These are phyloP conservation scores for Protophormia terraenovae DNA, from an alignment of 2,888 invertebrate genomes.

Conservation along the genomic window DNA sequence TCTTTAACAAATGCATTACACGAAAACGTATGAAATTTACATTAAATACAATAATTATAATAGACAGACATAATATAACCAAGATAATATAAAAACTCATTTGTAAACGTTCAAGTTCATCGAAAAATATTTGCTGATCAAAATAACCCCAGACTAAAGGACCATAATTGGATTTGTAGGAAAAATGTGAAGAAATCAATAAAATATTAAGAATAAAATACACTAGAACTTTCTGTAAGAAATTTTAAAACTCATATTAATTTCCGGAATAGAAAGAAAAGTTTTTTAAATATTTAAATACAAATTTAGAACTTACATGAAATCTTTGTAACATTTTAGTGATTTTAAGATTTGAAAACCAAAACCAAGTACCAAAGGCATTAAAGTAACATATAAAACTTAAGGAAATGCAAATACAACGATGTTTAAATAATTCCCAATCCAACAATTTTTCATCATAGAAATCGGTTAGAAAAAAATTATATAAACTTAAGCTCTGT, in stretches of 20 bases:
- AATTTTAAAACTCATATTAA: too few species aligned
- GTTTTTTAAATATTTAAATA: not conserved
- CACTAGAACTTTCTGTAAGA: constrained; percentile 47
- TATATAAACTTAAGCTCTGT: constrained; percentile 35
- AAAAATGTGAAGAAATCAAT: constrained; percentile 28
- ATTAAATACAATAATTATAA: constrained; percentile 29
- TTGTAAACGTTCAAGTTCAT: constrained; percentile 40
- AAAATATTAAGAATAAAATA: constrained; percentile 28
- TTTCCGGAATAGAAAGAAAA: too few species aligned
- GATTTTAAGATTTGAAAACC: constrained; percentile 58
- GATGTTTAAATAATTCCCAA: constrained; percentile 47
- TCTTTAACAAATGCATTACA: constrained; percentile 15
- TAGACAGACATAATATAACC: constrained; percentile 2
- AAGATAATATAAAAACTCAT: constrained; percentile 24
- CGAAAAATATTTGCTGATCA: constrained; percentile 56
- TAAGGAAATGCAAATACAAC: constrained; percentile 35
- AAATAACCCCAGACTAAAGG: constrained; percentile 43
- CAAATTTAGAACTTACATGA: constrained; percentile 45
- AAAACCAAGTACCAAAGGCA: constrained; percentile 68
- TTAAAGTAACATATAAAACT: constrained; percentile 46
- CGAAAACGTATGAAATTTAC: constrained; percentile 32
- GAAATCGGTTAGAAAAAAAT: constrained; percentile 50
- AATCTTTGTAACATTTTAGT: constrained; percentile 58
- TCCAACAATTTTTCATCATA: constrained; percentile 58
- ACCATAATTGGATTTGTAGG: constrained; percentile 34